These are phyloP conservation scores for Oncorhynchus tshawytscha DNA, from an alignment of 2,113 vertebrate genomes.

Conservation along the genomic window DNA sequence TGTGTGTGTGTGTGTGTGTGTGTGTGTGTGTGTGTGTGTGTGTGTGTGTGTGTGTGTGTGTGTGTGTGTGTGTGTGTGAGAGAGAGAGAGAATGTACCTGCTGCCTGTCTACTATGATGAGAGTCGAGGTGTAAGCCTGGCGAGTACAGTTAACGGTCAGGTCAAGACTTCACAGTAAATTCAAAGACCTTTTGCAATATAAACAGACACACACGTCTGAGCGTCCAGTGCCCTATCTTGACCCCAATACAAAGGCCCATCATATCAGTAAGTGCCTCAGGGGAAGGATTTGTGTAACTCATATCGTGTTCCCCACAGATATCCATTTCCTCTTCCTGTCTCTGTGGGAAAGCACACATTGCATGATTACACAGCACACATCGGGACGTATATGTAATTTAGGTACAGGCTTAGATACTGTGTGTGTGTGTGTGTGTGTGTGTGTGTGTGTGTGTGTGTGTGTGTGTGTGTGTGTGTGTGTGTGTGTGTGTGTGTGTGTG, in stretches of 20 bases:
- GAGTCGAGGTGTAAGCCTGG: constrained; percentile 30
- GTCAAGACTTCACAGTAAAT: constrained; percentile 39
- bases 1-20: too few relatives aligned
- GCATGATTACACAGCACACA: too few relatives aligned
- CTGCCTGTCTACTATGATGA: background rate
- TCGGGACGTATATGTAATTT: too few relatives aligned
- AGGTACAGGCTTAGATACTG: too few relatives aligned
- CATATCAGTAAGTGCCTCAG: constrained; percentile 51
- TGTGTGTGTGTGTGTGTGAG: background rate
- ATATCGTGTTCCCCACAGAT: constrained; percentile 44
- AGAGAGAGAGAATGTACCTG: constrained; percentile 1
- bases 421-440: too few relatives aligned
- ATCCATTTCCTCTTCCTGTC: constrained; percentile 49
- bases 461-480: too few relatives aligned
- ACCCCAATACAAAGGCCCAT: constrained; percentile 65
- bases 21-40: too few relatives aligned
- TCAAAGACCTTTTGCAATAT: background rate
- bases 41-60: background rate
- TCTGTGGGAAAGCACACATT: background rate
- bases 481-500: too few relatives aligned
- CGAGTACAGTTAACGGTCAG: background rate
- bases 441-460: too few relatives aligned
- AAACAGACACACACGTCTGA: constrained; percentile 7
- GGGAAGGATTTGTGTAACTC: constrained; percentile 57
- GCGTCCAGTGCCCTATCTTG: constrained; percentile 29